Evolutionary conservation across 2,113 vertebrate species (phyloP).

Genomic region (Tamias sibiricus): DNA sequence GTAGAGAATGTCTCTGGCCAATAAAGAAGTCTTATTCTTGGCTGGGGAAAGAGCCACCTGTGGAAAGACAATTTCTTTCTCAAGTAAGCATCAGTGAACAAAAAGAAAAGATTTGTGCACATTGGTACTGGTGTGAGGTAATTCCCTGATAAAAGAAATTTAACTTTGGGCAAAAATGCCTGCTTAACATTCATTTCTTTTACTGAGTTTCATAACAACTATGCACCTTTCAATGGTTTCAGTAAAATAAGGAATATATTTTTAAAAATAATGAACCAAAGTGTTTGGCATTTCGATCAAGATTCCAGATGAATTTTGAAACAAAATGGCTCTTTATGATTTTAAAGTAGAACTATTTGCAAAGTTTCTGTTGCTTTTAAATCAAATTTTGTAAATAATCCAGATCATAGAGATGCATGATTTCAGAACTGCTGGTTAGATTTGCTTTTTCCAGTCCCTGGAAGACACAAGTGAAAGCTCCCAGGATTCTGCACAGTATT

Average conservation of each 20-base stretch:
- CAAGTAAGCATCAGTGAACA: rapidly evolving
- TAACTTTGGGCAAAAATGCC: neutral
- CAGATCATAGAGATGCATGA: neutral
- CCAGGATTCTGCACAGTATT: neutral
- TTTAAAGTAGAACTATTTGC: neutral
- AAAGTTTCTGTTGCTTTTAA: neutral
- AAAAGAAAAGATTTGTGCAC: neutral
- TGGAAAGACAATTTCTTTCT: neutral
- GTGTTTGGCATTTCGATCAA: neutral
- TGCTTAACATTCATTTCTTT: neutral
- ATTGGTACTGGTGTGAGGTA: neutral
- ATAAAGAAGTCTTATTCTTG: neutral
- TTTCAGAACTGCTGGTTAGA: neutral
- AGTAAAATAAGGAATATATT: neutral
- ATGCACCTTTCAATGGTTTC: neutral
- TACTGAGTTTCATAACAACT: neutral
- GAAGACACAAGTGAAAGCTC: neutral
- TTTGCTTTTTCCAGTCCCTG: neutral
- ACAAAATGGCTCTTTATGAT: neutral
- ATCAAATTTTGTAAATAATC: neutral
- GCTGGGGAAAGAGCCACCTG: rapidly evolving
- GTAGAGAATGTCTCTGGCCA: neutral
- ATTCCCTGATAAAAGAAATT: neutral
- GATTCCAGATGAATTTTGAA: neutral
- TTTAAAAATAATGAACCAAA: neutral